Percentiles rank a stretch among this genome's conserved stretches.
phyloP scores from a whole-genome alignment of 2,113 vertebrate species.

The Sylvilagus bachmani region DNA sequence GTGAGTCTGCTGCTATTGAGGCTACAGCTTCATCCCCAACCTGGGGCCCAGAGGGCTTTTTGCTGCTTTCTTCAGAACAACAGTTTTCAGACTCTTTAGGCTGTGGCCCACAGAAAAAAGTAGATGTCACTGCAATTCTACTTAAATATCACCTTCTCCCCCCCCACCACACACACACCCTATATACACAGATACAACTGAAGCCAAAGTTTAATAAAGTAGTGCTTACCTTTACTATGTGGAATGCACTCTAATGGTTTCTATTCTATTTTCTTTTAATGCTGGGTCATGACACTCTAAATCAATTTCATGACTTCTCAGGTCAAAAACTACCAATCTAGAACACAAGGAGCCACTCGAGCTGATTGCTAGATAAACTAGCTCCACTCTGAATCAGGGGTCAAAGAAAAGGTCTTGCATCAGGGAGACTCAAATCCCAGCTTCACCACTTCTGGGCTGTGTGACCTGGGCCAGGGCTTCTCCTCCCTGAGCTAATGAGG shows the following conservation, averaged over 20 bases:
- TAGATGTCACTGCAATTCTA: neutral
- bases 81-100: neutral
- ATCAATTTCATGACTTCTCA: neutral
- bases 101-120: neutral
- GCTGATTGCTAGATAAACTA: neutral
- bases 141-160: neutral
- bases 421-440: neutral
- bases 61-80: neutral
- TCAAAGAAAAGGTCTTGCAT: neutral
- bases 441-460: neutral
- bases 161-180: neutral
- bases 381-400: neutral
- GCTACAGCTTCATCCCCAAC: neutral
- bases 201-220: constrained; percentile 3
- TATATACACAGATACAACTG: neutral
- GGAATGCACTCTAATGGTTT: neutral
- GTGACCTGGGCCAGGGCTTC: too few relatives aligned
- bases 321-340: constrained; percentile 5
- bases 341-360: neutral
- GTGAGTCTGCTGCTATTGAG: too few relatives aligned
- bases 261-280: constrained; percentile 40
- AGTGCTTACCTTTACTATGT: neutral
- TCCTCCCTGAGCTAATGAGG: neutral
- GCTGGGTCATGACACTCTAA: constrained; percentile 2
- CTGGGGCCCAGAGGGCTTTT: neutral